A percentile compares a stretch with the other conserved stretches of the same genome.
Conservation (phyloP, 2,113 vertebrate genomes). For the Glareola pratincola region DNA sequence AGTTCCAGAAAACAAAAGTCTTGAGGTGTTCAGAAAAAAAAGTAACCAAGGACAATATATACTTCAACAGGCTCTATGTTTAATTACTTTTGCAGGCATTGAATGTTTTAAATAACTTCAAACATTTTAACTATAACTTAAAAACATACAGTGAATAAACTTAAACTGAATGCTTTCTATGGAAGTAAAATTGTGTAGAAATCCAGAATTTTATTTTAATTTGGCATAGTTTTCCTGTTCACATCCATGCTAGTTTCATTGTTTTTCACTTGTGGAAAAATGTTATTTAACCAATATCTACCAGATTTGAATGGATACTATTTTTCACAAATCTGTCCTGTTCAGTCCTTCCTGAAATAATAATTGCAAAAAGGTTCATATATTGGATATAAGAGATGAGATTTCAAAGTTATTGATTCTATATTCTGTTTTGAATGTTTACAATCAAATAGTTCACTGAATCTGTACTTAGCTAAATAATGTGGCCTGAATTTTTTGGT, state of each 20-base stretch:
- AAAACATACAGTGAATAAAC: slow-evolving; percentile 26
- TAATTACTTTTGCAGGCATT: neutral
- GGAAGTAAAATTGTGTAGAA: neutral
- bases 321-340: neutral
- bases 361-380: neutral
- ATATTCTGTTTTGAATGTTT: neutral
- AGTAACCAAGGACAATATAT: neutral
- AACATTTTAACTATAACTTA: neutral
- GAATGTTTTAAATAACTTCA: neutral
- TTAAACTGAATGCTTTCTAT: neutral
- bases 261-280: neutral
- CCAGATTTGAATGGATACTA: neutral
- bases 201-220: neutral
- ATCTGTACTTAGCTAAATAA: neutral
- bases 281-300: neutral
- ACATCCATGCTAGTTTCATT: neutral
- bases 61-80: neutral
- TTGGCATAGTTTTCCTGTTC: neutral
- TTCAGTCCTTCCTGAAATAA: neutral
- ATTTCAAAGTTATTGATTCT: neutral
- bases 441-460: neutral
- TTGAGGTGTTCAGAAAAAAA: neutral
- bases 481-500: neutral
- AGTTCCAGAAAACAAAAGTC: neutral
- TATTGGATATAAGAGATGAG: neutral